Evolutionary conservation across 2,113 vertebrate species (phyloP).

Genomic region (Orientallactaga bullata): DNA sequence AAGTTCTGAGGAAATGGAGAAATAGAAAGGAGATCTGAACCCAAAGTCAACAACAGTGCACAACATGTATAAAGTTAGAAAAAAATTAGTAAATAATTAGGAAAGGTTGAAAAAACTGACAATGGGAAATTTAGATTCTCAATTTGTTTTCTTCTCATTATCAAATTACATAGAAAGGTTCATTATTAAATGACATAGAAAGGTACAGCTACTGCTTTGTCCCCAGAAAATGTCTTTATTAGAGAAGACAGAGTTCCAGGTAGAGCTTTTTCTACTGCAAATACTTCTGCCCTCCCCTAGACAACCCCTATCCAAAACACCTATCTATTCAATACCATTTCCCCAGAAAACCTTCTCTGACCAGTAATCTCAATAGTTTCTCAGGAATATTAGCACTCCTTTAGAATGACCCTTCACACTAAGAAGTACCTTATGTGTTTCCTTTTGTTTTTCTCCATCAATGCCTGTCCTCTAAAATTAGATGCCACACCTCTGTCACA

Average conservation of each 20-base stretch:
- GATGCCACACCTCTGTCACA: too few relatives aligned
- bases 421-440: neutral
- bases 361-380: neutral
- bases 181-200: neutral
- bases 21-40: neutral
- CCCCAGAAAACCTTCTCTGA: neutral
- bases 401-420: neutral
- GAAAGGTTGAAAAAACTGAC: neutral
- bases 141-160: neutral
- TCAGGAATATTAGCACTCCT: neutral
- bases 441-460: neutral
- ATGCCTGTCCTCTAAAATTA: neutral
- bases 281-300: neutral
- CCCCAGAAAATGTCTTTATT: neutral
- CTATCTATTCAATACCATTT: neutral
- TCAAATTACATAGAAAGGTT: neutral
- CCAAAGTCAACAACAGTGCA: neutral
- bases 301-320: neutral
- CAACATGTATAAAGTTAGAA: too few relatives aligned
- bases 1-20: neutral
- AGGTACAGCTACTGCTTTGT: neutral
- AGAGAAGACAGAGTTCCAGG: neutral
- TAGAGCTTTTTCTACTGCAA: neutral
- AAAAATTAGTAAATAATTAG: too few relatives aligned
- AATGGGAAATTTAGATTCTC: neutral